Evolutionary conservation across 2,888 invertebrate species (phyloP), one percentile per base, ranked within the genome.

Genomic region (Lasioglossum oenotherae): DNA sequence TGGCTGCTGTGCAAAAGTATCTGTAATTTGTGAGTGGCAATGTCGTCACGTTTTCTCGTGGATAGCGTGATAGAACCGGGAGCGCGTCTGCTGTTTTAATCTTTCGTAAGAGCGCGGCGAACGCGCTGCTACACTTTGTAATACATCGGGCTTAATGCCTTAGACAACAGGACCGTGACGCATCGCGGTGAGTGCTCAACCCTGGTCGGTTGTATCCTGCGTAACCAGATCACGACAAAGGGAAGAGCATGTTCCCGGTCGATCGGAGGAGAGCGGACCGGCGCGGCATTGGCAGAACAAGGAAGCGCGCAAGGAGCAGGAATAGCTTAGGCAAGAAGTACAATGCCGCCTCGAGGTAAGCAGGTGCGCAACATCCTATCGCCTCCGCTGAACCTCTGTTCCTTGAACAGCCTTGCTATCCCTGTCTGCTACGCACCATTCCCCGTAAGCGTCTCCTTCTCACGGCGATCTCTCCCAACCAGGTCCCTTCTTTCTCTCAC

Each of bases 341-440:
- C 82, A 82, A 77, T 76, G 85, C 90, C 89, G 93, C 94, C 94
- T 88, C 82, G 88, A 87, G 94, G 94, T 93, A 91, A 93, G 94
- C 94, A 94, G 94, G 94, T 94, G 94, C 94, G 91, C 92, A 91
- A 87, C 90, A 92, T 92, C 91, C 92, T 92, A 89, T 93, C 90
- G 88, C 89, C 89, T 90, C 91, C 81, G 84, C 88, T 86, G 79
- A 84, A 84, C 82, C 74, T 35, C 64, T 69, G 46, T 67, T 81
- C 72, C 31, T 44, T 35, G 23, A 57, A 41, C 57, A 27, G 23
- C 12, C 38, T 35, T 23, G 3, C 35, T 10, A 0, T 60, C 44
- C 16, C 19, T 72, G 4, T 41, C 14, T 46, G 53, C 2, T 27
- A 23, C 27, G 14, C 12, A 44, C 27, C n/a, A 10, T 19, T 46